Evolutionary conservation across 2,797 vertebrate genomes (phyloP).

Genomic region (Pipistrellus pygmaeus): DNA sequence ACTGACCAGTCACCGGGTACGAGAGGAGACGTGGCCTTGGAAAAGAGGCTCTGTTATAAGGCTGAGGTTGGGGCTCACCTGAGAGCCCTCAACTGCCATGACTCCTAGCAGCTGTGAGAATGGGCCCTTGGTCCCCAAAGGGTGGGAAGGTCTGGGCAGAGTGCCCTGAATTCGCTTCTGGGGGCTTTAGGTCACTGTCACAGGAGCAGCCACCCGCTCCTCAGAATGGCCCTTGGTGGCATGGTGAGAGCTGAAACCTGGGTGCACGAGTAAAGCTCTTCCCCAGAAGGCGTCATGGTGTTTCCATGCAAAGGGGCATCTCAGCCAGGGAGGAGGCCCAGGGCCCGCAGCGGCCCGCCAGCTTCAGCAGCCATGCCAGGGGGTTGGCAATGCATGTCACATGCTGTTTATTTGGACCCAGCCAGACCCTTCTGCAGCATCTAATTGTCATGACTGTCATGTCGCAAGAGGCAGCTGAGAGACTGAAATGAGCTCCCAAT

Average conservation of each 20-base stretch:
- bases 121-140: not conserved
- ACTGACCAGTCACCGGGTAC: too few species aligned
- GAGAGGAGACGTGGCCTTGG: not conserved
- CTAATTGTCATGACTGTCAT: conserved; percentile 73
- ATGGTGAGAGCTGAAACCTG: not conserved
- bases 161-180: fast-evolving
- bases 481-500: conserved; percentile 74
- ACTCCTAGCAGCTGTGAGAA: not conserved
- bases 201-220: not conserved
- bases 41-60: not conserved
- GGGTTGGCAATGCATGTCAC: not conserved
- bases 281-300: not conserved
- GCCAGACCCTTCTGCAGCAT: conserved; percentile 23
- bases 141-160: not conserved
- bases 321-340: not conserved
- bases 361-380: not conserved
- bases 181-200: fast-evolving
- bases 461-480: conserved; percentile 74
- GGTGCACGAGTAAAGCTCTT: not conserved
- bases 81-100: not conserved
- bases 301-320: not conserved
- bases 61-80: not conserved
- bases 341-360: not conserved
- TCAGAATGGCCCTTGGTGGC: too few species aligned
- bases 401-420: conserved; percentile 63